These are phyloP conservation scores for Rhadina sibilatrix DNA, from an alignment of 2,113 vertebrate species.

Conservation along the genomic window DNA sequence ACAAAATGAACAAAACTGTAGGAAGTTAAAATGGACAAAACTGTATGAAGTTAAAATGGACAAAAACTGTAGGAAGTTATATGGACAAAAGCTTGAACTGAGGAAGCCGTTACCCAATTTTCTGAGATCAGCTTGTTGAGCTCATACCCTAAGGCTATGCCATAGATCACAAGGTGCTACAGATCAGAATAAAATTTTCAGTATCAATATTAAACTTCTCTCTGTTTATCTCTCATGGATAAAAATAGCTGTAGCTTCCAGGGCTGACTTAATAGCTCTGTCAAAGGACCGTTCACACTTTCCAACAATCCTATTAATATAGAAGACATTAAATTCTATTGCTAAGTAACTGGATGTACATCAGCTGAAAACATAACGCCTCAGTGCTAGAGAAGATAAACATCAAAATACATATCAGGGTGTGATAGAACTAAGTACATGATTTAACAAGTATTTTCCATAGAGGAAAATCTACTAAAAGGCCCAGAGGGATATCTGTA, in stretches of 20 bases:
- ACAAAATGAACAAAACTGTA: neutral
- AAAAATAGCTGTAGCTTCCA: slow-evolving; percentile 42
- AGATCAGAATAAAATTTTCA: neutral
- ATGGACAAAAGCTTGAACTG: neutral
- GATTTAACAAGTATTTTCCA: neutral
- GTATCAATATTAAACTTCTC: slow-evolving; percentile 26
- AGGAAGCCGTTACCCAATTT: neutral
- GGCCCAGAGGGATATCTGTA: neutral
- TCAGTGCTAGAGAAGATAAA: neutral
- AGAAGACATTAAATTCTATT: slow-evolving; percentile 28
- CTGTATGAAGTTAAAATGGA: too few species aligned
- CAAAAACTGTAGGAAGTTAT: neutral
- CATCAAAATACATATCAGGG: neutral
- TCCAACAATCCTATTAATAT: slow-evolving; percentile 5
- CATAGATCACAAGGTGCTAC: neutral
- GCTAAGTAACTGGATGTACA: slow-evolving; percentile 45
- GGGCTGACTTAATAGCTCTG: slow-evolving; percentile 45
- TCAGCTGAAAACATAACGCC: neutral
- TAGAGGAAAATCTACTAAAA: neutral
- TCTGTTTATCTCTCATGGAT: neutral
- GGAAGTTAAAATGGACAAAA: neutral
- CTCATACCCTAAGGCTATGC: neutral
- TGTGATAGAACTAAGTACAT: neutral
- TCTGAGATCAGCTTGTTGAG: neutral
- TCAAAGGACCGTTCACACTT: slow-evolving; percentile 1